Evolutionary conservation across 2,797 vertebrate species (phyloP).

Genomic region (Lepus townsendii): DNA sequence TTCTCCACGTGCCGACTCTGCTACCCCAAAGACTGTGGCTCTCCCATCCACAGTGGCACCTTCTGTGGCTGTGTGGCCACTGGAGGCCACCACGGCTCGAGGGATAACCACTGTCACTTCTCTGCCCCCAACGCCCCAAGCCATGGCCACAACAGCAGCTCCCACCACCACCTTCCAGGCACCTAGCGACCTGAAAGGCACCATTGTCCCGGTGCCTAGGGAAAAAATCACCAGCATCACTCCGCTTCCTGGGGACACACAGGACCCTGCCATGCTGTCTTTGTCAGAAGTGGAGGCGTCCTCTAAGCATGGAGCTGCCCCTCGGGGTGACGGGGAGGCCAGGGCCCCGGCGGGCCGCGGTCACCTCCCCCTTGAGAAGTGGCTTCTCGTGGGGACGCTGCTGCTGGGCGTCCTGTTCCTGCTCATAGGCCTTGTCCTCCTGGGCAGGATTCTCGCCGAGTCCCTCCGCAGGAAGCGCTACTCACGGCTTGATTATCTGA

Average conservation of each 20-base stretch:
- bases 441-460: conserved; percentile 92
- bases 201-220: too few relatives aligned
- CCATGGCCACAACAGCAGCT: not conserved
- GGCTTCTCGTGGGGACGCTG: conserved; percentile 91
- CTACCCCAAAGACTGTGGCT: not conserved
- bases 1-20: not conserved
- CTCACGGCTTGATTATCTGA: conserved; percentile 94
- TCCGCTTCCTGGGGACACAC: rapidly evolving
- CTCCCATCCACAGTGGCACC: rapidly evolving
- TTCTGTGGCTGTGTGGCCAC: not conserved
- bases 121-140: not conserved
- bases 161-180: not conserved
- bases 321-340: not conserved
- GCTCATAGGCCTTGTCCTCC: conserved; percentile 89
- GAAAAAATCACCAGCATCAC: not conserved
- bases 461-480: conserved; percentile 94
- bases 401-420: conserved; percentile 93
- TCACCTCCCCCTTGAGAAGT: conserved; percentile 87
- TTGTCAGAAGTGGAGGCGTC: conserved; percentile 45
- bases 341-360: conserved; percentile 37
- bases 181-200: too few relatives aligned
- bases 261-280: not conserved
- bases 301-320: rapidly evolving
- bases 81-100: not conserved
- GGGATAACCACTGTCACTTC: not conserved